Conservation (phyloP, 2,113 vertebrate species). For the Carlito syrichta region DNA sequence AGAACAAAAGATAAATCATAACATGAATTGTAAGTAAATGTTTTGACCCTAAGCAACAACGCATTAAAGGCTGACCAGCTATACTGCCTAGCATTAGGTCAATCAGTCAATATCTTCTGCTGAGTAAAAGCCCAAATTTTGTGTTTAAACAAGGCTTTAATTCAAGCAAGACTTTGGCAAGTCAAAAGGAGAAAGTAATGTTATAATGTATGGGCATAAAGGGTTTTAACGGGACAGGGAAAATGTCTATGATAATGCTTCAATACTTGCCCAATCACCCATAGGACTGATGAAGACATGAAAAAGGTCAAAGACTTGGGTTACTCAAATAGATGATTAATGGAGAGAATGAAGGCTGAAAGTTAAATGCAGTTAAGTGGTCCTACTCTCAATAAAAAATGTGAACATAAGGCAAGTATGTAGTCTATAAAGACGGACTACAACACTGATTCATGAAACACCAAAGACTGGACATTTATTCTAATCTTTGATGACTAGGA, state of each 20-base stretch:
- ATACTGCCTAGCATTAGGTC: neutral
- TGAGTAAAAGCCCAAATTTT: constrained; percentile 25
- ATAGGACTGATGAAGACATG: neutral
- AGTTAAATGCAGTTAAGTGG: constrained; percentile 5
- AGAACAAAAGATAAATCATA: constrained; percentile 10
- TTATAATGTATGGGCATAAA: neutral
- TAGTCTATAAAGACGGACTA: neutral
- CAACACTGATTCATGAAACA: neutral
- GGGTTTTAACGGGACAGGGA: neutral
- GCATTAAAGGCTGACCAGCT: neutral
- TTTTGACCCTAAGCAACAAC: constrained; percentile 21
- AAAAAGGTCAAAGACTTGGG: constrained; percentile 2
- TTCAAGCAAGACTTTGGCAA: neutral
- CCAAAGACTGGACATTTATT: neutral
- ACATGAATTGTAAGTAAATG: neutral
- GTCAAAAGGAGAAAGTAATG: constrained; percentile 26
- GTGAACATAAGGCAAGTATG: neutral
- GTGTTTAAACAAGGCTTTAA: constrained; percentile 24
- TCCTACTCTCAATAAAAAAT: constrained; percentile 26
- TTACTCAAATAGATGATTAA: constrained; percentile 36
- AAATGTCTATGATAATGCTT: neutral
- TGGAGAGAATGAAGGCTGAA: neutral
- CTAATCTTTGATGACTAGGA: neutral
- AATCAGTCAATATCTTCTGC: neutral
- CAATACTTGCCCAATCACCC: neutral